Conservation (phyloP, 2,113 vertebrate genomes). For the Cryptotis parvus region DNA sequence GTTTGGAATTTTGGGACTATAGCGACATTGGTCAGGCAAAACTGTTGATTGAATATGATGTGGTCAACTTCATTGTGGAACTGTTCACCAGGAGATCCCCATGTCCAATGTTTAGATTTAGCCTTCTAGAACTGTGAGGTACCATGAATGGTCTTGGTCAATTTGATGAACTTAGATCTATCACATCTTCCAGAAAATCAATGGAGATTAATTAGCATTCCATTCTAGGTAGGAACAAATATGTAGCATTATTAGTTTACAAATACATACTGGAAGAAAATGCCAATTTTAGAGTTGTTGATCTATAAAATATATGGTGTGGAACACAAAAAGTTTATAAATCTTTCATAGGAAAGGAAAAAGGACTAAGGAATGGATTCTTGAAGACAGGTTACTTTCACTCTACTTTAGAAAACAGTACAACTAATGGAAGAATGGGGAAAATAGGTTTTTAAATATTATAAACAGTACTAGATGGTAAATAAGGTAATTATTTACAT, state of each 20-base stretch:
- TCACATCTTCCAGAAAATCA: too few species aligned
- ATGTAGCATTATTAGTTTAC: not conserved
- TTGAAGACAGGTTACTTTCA: not conserved
- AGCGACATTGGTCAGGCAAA: too few species aligned
- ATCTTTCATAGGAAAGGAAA: not conserved
- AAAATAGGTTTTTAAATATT: not conserved
- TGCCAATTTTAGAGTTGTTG: not conserved
- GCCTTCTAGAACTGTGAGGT: too few species aligned
- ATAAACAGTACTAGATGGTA: not conserved
- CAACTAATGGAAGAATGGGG: not conserved
- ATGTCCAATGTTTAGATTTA: too few species aligned
- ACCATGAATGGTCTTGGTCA: too few species aligned
- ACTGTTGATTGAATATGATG: too few species aligned
- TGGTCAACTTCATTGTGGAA: too few species aligned
- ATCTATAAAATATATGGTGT: not conserved
- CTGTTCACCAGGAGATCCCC: too few species aligned
- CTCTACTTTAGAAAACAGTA: not conserved
- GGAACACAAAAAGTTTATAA: not conserved
- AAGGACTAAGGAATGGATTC: not conserved
- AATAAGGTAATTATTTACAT: not conserved
- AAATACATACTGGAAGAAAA: not conserved
- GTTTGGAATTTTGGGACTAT: too few species aligned
- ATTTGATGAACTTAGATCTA: too few species aligned
- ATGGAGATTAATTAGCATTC: too few species aligned
- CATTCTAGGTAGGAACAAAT: too few species aligned